Percentiles rank a stretch among this genome's conserved stretches.
phyloP scores from a whole-genome alignment of 2,797 vertebrate genomes.

The Balearica regulorum region DNA sequence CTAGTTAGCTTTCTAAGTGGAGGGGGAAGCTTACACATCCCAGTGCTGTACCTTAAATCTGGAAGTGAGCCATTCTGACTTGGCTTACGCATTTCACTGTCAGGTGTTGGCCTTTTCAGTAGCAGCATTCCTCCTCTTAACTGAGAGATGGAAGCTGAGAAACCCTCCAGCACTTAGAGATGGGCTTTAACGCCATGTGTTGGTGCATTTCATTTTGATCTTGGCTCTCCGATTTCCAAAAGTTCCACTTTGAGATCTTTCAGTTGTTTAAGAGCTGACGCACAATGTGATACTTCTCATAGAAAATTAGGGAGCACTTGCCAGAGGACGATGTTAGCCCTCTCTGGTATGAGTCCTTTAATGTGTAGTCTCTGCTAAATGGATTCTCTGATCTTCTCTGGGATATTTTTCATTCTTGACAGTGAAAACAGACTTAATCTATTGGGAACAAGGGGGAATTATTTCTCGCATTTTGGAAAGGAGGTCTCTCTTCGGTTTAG shows the following conservation, averaged over 20 bases:
- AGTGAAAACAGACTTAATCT: constrained; percentile 8
- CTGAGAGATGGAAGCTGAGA: background rate
- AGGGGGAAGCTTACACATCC: background rate
- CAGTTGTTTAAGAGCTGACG: background rate
- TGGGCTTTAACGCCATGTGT: background rate
- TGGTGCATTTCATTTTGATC: constrained; percentile 14
- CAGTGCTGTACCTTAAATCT: background rate
- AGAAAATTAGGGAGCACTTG: background rate
- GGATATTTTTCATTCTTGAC: constrained; percentile 22
- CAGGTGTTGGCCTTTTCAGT: background rate
- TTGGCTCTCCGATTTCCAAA: background rate
- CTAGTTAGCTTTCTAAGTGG: background rate
- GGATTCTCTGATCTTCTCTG: background rate
- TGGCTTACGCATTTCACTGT: background rate
- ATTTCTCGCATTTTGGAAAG: background rate
- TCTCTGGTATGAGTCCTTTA: background rate
- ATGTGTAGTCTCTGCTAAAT: background rate
- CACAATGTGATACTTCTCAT: background rate
- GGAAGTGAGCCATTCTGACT: background rate
- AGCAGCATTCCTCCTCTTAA: background rate
- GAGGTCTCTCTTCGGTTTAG: background rate
- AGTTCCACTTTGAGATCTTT: background rate
- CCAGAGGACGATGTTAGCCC: background rate
- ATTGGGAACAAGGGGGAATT: background rate
- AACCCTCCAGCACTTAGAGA: background rate